Conservation (phyloP, 2,797 vertebrate genomes). For the Enteromius afrohamiltoni region DNA sequence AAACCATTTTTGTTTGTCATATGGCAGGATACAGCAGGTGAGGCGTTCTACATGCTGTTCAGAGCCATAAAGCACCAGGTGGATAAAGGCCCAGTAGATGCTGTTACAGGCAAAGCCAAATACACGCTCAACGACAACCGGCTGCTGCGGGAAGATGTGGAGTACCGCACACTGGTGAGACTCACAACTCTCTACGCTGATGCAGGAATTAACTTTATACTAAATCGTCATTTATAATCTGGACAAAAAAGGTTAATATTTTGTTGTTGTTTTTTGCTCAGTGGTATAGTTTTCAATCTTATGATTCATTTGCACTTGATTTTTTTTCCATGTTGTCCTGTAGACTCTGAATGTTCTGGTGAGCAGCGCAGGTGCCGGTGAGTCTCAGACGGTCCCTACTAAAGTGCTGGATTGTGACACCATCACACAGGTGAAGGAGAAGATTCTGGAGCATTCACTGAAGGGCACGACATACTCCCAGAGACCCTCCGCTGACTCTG, state of each 20-base stretch:
- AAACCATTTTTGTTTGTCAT: conserved; percentile 1
- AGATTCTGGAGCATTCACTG: conserved; percentile 92
- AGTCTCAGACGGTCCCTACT: conserved; percentile 84
- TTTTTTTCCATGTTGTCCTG: neutral
- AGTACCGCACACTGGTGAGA: conserved; percentile 91
- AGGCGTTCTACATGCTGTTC: conserved; percentile 96
- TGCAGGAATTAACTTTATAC: neutral
- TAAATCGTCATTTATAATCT: neutral
- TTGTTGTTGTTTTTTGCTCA: neutral
- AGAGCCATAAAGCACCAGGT: conserved; percentile 97
- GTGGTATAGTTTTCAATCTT: neutral
- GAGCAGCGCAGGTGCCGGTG: conserved; percentile 76
- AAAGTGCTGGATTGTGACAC: conserved; percentile 97
- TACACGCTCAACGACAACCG: conserved; percentile 96
- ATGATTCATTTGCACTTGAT: neutral
- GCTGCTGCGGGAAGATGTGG: conserved; percentile 92
- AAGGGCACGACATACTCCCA: conserved; percentile 89
- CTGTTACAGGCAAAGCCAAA: conserved; percentile 95
- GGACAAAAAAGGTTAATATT: neutral
- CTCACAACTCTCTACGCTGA: neutral
- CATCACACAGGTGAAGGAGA: conserved; percentile 97
- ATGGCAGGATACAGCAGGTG: conserved; percentile 91
- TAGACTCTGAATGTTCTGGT: conserved; percentile 90
- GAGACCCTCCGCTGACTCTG: conserved; percentile 86
- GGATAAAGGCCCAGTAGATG: conserved; percentile 95